Conservation (phyloP, 2,797 vertebrate species). For the Eutrigla gurnardus region DNA sequence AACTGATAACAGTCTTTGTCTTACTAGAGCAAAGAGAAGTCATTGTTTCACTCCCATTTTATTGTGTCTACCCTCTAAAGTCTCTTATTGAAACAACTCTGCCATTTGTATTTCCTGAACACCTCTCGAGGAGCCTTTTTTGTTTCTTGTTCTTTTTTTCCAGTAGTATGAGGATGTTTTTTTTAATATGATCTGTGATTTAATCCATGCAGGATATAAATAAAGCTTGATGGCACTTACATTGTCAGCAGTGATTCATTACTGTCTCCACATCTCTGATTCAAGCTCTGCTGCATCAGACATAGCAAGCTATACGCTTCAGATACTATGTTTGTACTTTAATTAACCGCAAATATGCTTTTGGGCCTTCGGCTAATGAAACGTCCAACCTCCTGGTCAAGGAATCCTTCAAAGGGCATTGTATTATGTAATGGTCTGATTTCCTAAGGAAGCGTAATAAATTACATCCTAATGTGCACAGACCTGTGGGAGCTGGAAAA, state of each 20-base stretch:
- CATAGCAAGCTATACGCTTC: background rate
- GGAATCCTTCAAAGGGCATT: slow-evolving; percentile 24
- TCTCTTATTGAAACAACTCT: background rate
- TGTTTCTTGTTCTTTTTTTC: background rate
- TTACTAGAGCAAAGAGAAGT: background rate
- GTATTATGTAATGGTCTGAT: slow-evolving; percentile 19
- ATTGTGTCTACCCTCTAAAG: background rate
- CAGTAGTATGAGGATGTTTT: background rate
- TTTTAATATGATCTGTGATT: background rate
- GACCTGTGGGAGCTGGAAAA: slow-evolving; percentile 18
- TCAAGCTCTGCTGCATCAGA: background rate
- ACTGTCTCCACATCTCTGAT: slow-evolving; percentile 17
- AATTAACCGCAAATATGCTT: slow-evolving; percentile 14
- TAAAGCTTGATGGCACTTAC: slow-evolving; percentile 19
- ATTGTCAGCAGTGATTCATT: slow-evolving; percentile 20
- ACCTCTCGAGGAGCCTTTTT: background rate
- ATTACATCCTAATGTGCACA: slow-evolving; percentile 4
- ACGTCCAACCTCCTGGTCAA: background rate
- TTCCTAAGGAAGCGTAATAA: slow-evolving; percentile 8
- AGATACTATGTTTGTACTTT: slow-evolving; percentile 16
- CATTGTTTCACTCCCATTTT: background rate
- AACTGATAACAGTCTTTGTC: background rate
- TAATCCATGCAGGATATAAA: slow-evolving; percentile 11
- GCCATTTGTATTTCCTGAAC: background rate
- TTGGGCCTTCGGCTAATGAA: slow-evolving; percentile 13